A percentile compares a stretch with the other conserved stretches of the same genome.
phyloP scores from a whole-genome alignment of 1,140 invertebrate genomes.

The Drosophila murphyi region DNA sequence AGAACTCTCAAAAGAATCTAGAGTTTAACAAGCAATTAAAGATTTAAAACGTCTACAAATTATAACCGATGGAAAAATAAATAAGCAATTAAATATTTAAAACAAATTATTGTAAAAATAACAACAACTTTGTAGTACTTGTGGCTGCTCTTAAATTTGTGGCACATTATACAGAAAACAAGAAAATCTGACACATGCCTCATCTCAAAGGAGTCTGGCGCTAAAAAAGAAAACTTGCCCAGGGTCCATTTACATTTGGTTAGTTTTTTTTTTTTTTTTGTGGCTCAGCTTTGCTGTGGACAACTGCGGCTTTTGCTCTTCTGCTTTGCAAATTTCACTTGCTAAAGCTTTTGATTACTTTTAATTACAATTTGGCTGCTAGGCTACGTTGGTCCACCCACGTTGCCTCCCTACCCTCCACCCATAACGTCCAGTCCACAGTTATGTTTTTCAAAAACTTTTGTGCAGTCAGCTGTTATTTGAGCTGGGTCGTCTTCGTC shows the following conservation, averaged over 20 bases:
- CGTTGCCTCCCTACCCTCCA: not conserved
- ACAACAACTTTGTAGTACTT: no score
- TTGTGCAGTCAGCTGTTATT: constrained; percentile 65
- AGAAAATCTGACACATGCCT: not conserved
- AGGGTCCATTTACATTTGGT: constrained; percentile 39
- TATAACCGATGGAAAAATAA: no score
- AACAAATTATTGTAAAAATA: no score
- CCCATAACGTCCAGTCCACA: not conserved
- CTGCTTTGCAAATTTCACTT: constrained; percentile 68
- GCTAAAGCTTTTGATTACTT: constrained; percentile 79
- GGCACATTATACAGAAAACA: no score
- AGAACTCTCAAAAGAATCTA: no score
- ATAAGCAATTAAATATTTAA: no score
- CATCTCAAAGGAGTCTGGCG: not conserved
- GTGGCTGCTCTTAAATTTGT: no score
- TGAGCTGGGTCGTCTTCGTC: constrained; percentile 35
- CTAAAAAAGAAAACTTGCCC: not conserved
- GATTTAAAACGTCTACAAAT: no score
- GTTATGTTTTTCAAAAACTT: constrained; percentile 59
- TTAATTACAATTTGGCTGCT: constrained; percentile 80
- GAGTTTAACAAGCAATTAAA: no score
- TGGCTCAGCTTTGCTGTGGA: constrained; percentile 10
- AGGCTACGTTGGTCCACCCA: constrained; percentile 51
- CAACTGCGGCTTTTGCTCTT: constrained; percentile 24
- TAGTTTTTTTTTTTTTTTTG: constrained; percentile 39